Evolutionary conservation across 2,113 vertebrate species (phyloP), one percentile per base, ranked within the genome.

Genomic region (Cryptotis parvus): DNA sequence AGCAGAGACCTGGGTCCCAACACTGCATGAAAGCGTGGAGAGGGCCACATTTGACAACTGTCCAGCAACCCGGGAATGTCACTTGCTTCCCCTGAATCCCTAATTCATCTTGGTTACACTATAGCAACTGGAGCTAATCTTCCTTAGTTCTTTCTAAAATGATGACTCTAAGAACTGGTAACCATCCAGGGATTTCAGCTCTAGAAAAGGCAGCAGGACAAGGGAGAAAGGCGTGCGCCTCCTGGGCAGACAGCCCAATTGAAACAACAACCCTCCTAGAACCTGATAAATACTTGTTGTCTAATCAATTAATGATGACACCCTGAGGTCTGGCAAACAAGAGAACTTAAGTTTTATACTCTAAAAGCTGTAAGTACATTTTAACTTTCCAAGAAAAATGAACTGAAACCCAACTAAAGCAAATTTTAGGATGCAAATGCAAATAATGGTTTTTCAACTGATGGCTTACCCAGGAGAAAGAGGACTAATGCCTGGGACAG

Each of bases 381-480:
- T 63, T 18, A 41, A 76, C 82, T 74, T 92, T 79, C 75, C 52
- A 52, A 12, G 41, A 29, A 27, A 31, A 83, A 27, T 15, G 39
- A 31, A 74, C 18, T 37, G 1, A 90, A 95, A 87, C 80, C 74
- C 89, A 95, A 83, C 11, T 58, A 72, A 84, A 87, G 66, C 22
- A 83, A 91, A 89, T 77, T 95, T 66, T 94, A 68, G 69, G 93
- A 37, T 5, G 8, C 0, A 84, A 84, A 81, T 74, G 91, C 73
- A 95, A 96, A 94, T 92, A 86, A 49, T 29, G 55, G 55, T 58
- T 3, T 83, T 3, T 84, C 91, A 94, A 95, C 84, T 81, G 95
- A 94, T 63, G 91, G 94, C 77, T 94, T 93, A 77, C 81, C 74
- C 12, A 87, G 91, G 91, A 92, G 92, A 96, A 93, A 95, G 94